phyloP scores from a whole-genome alignment of 2,797 vertebrate species.

The Eospalax fontanierii region DNA sequence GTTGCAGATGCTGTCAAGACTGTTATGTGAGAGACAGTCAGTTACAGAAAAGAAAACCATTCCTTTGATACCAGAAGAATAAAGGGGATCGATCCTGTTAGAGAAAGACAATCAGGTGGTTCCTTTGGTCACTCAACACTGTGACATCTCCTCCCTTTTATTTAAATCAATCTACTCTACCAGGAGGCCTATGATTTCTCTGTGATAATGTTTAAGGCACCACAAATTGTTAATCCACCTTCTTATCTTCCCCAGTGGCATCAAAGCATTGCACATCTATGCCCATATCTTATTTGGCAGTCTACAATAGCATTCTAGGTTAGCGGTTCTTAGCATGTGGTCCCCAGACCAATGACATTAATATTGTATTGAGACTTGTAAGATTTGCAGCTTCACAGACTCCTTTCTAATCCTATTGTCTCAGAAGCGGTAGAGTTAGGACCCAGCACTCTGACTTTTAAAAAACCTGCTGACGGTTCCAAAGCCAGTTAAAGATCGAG shows the following conservation, averaged over 20 bases:
- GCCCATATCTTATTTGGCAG: not conserved
- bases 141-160: not conserved
- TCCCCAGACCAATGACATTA: not conserved
- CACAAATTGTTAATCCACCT: not conserved
- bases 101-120: not conserved
- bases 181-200: not conserved
- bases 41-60: not conserved
- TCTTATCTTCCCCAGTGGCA: not conserved
- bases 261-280: not conserved
- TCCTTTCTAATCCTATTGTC: not conserved
- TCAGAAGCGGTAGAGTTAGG: not conserved
- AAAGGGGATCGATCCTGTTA: not conserved
- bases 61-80: conserved; percentile 9
- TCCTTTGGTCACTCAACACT: conserved; percentile 50
- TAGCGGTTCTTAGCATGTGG: not conserved
- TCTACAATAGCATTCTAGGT: not conserved
- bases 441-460: not conserved
- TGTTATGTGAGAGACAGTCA: not conserved
- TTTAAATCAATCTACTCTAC: not conserved
- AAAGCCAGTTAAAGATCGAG: not conserved
- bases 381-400: not conserved
- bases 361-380: not conserved
- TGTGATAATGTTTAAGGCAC: not conserved
- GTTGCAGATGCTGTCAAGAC: not conserved
- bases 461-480: not conserved